Evolutionary conservation across 2,888 invertebrate species (phyloP).

Genomic region (Agrochola macilenta): DNA sequence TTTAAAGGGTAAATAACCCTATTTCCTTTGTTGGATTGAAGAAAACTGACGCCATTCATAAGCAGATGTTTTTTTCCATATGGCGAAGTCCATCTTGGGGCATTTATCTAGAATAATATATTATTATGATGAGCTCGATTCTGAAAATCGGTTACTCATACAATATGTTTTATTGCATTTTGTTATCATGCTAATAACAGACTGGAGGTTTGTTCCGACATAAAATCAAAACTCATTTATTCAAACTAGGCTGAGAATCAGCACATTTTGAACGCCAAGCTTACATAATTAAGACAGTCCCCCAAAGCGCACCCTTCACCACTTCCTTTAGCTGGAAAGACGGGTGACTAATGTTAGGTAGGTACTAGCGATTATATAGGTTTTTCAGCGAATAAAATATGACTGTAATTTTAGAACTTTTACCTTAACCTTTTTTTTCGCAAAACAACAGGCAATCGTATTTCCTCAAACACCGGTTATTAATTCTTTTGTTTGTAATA

Average conservation of each 20-base stretch:
- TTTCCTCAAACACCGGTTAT: background rate
- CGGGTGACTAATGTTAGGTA: background rate
- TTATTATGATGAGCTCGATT: background rate
- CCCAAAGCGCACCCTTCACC: too few relatives aligned
- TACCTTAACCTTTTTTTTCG: background rate
- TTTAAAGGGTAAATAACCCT: conserved; percentile 70
- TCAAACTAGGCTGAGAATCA: too few relatives aligned
- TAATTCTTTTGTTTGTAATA: too few relatives aligned
- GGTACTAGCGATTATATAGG: background rate
- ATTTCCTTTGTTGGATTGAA: conserved; percentile 66
- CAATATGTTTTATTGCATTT: background rate
- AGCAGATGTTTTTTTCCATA: conserved; percentile 76
- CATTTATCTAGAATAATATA: conserved; percentile 60
- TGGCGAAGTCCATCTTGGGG: conserved; percentile 79
- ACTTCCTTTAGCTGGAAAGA: too few relatives aligned
- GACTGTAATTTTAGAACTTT: background rate
- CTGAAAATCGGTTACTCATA: background rate
- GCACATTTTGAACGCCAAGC: too few relatives aligned
- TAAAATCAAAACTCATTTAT: too few relatives aligned
- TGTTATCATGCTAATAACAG: background rate
- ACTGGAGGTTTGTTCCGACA: background rate
- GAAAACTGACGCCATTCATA: conserved; percentile 79
- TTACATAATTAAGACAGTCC: too few relatives aligned
- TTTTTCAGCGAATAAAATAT: too few relatives aligned
- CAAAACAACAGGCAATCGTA: background rate